These are phyloP conservation scores for Eudemis profundana DNA, from an alignment of 2,888 invertebrate genomes.

Conservation along the genomic window DNA sequence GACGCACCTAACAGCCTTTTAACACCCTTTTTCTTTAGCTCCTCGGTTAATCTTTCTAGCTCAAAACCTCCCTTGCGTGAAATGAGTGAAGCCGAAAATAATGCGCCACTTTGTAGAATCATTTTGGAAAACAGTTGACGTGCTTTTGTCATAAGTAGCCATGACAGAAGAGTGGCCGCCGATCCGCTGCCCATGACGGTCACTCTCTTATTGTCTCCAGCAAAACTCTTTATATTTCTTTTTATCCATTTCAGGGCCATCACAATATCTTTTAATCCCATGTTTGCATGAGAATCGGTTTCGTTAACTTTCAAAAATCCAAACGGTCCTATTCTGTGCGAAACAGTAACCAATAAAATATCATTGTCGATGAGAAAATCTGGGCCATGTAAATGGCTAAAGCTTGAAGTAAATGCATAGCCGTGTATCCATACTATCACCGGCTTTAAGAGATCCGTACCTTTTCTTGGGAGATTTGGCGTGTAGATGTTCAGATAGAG, in stretches of 20 bases:
- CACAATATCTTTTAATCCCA: slow-evolving; percentile 79
- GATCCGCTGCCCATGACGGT: slow-evolving; percentile 76
- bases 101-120: slow-evolving; percentile 76
- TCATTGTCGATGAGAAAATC: slow-evolving; percentile 78
- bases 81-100: slow-evolving; percentile 72
- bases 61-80: slow-evolving; percentile 62
- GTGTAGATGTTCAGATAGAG: slow-evolving; percentile 89
- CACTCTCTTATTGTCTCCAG: slow-evolving; percentile 69
- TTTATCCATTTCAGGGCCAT: slow-evolving; percentile 77
- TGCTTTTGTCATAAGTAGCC: slow-evolving; percentile 67
- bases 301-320: slow-evolving; percentile 75
- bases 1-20: slow-evolving; percentile 56
- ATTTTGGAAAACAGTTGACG: slow-evolving; percentile 71
- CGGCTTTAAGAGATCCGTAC: slow-evolving; percentile 54
- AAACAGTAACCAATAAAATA: slow-evolving; percentile 67
- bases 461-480: slow-evolving; percentile 70
- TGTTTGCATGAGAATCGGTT: slow-evolving; percentile 66
- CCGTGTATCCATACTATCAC: slow-evolving; percentile 79
- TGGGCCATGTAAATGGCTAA: slow-evolving; percentile 76
- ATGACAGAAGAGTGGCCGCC: slow-evolving; percentile 69
- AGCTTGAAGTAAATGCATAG: slow-evolving; percentile 73
- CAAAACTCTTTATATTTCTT: slow-evolving; percentile 67
- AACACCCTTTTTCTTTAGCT: slow-evolving; percentile 57
- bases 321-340: slow-evolving; percentile 75
- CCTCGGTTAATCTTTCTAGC: slow-evolving; percentile 57